Evolutionary conservation across 2,113 vertebrate genomes (phyloP).

Genomic region (Apaloderma vittatum): DNA sequence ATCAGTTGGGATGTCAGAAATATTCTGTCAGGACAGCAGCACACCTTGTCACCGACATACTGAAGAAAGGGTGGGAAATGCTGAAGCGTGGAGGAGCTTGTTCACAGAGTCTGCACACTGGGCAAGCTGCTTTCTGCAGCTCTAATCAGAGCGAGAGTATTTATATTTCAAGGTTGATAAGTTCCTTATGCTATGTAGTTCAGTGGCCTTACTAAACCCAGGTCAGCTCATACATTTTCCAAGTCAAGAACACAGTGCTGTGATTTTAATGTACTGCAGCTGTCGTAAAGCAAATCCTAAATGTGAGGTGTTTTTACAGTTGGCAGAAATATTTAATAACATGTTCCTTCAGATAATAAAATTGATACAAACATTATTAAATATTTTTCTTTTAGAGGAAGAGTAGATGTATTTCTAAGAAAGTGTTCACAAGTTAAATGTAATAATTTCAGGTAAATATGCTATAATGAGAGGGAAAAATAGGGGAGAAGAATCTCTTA

Average conservation of each 20-base stretch:
- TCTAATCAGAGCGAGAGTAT: not conserved
- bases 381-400: not conserved
- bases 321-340: not conserved
- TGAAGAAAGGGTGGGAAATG: not conserved
- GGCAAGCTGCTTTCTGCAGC: not conserved
- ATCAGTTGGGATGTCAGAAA: not conserved
- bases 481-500: not conserved
- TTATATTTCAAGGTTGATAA: not conserved
- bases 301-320: not conserved
- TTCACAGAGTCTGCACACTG: not conserved
- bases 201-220: not conserved
- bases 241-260: constrained; percentile 18
- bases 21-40: not conserved
- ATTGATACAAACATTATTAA: not conserved
- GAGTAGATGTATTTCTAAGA: not conserved
- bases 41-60: not conserved
- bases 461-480: not conserved
- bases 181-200: not conserved
- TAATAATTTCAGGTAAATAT: not conserved
- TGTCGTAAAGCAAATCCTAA: not conserved
- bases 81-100: fast-evolving
- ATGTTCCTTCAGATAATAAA: not conserved
- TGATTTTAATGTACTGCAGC: not conserved
- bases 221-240: constrained; percentile 34
- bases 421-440: not conserved